Conservation (phyloP, 2,888 invertebrate genomes). For the Desoria tigrina region DNA sequence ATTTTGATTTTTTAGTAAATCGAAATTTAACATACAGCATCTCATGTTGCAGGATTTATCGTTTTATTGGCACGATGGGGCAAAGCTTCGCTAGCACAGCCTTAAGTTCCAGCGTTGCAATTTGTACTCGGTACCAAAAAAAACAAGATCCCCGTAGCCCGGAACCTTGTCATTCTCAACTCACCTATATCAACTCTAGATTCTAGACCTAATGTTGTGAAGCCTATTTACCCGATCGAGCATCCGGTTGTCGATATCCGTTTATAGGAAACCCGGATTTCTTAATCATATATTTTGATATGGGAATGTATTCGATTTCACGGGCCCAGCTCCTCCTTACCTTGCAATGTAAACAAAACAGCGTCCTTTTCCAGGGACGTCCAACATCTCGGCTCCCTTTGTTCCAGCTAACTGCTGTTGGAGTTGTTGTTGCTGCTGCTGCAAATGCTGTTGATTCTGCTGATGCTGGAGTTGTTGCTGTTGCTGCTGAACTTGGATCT, state of each 20-base stretch:
- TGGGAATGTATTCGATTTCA: too few species aligned
- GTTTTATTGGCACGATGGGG: too few species aligned
- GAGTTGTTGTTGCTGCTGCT: slow-evolving; percentile 40
- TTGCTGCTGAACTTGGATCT: slow-evolving; percentile 24
- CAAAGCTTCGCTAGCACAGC: too few species aligned
- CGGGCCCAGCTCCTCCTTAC: slow-evolving; percentile 64
- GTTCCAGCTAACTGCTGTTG: slow-evolving; percentile 53
- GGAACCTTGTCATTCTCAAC: too few species aligned
- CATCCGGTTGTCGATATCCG: too few species aligned
- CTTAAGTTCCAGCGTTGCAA: too few species aligned
- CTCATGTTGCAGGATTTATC: too few species aligned
- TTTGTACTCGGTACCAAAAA: too few species aligned
- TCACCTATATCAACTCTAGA: slow-evolving; percentile 5
- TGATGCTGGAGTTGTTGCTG: slow-evolving; percentile 32
- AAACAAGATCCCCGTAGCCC: too few species aligned
- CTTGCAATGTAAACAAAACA: slow-evolving; percentile 91
- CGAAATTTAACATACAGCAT: too few species aligned
- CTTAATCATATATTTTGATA: slow-evolving; percentile 4
- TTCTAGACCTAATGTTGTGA: neutral
- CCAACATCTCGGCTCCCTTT: slow-evolving; percentile 76
- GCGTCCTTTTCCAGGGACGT: slow-evolving; percentile 89
- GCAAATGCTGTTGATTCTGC: slow-evolving; percentile 34
- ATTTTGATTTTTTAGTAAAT: too few species aligned
- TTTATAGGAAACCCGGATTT: neutral
- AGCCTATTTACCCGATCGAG: too few species aligned